Base-by-base conservation (phyloP, 2,797 vertebrate genomes). In the Columba guinea region DNA sequence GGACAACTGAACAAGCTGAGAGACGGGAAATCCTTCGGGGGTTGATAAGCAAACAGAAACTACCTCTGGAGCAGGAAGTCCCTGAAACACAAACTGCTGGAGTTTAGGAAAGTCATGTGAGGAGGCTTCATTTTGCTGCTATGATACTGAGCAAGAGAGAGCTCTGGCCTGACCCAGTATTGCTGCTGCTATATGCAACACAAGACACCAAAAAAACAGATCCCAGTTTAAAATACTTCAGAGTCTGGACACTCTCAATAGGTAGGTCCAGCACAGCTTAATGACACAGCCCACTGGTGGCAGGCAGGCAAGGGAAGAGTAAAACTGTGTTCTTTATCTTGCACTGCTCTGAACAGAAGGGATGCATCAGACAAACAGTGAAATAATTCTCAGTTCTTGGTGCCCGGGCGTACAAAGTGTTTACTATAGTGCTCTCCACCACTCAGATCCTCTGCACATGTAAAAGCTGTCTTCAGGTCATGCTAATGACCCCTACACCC, bases 51-150 rank as follows among this genome's bases (percentile, higher is more conserved):
- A 95, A 95, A 95, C 73, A 87, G 67, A 95, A 95, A 53, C 2
- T 41, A 94, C 93, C 86, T 84, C 86, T 93, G 86, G 95, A 19
- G 2, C 59, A 70, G 93, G 93, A 97, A 94, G 77, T 82, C 90
- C 70, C 93, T 84, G 88, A 79, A 92, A 93, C 53, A 84, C 59
- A 84, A 87, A 93, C 35, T 84, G 69, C 58, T 84, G 74, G 90
- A 95, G 69, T 71, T 84, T 32, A 55, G 65, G 80, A 88, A 88
- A 91, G 76, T 52, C 88, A 76, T 0, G 1, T 78, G 91, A 94
- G 49, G 46, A 78, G 51, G 59, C 73, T 95, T 93, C 70, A 69
- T 59, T 89, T 56, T 59, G 44, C 80, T 89, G 90, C 52, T 69
- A 37, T 37, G 80, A 59, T 79, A 78, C 1, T 41, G 59, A 95